Evolutionary conservation across 92 coral and sea anemone species (phyloP).

Genomic region (Zoanthus sansibaricus): DNA sequence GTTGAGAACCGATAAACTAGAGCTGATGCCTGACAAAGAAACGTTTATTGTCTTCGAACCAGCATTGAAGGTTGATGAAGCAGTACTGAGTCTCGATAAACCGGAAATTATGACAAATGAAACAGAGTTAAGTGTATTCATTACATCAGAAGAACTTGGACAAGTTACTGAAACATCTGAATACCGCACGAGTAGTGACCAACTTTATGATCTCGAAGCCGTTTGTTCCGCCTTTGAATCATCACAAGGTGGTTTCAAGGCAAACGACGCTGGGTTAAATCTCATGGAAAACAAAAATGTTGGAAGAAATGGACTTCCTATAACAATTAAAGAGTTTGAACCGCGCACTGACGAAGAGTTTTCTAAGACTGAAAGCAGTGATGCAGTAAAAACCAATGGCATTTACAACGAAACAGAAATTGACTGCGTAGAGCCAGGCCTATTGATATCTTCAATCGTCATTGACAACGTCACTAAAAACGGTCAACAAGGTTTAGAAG

Average conservation of each 20-base stretch:
- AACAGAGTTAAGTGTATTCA: background rate
- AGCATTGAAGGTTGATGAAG: background rate
- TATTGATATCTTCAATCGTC: background rate
- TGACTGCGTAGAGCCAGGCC: background rate
- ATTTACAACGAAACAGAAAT: background rate
- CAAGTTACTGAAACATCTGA: background rate
- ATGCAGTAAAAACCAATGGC: background rate
- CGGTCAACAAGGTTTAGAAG: background rate
- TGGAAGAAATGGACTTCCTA: background rate
- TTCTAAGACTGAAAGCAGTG: background rate
- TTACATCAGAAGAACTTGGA: slow-evolving; percentile 7
- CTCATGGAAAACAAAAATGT: background rate
- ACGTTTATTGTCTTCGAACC: background rate
- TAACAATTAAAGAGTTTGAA: background rate
- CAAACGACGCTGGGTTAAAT: background rate
- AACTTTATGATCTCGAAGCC: background rate
- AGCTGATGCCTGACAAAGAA: background rate
- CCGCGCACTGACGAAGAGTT: background rate
- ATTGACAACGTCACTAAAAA: background rate
- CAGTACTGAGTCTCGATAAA: background rate
- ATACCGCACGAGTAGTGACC: background rate
- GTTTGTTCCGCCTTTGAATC: background rate
- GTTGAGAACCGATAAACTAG: too few species aligned
- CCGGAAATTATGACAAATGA: background rate
- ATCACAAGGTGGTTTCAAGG: background rate